These are phyloP conservation scores for Echinometra lucunter DNA, from an alignment of 53 echinoderm and acorn worm genomes.

Conservation along the genomic window DNA sequence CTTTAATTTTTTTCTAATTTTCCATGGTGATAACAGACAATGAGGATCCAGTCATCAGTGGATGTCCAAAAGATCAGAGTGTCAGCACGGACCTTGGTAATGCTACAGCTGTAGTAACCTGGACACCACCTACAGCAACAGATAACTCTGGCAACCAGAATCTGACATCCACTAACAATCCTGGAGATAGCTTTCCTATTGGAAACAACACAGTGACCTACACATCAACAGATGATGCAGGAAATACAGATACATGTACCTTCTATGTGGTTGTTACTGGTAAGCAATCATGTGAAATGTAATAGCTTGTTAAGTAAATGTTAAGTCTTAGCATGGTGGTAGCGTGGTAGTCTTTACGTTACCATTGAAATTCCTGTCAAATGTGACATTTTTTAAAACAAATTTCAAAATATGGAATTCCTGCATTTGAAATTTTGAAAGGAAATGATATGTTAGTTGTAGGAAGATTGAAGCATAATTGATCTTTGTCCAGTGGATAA, in stretches of 20 bases:
- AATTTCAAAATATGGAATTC: too few relatives aligned
- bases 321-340: too few relatives aligned
- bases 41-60: conserved; percentile 57
- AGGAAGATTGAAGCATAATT: too few relatives aligned
- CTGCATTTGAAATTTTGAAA: too few relatives aligned
- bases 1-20: too few relatives aligned
- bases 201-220: conserved; percentile 59
- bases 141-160: conserved; percentile 71
- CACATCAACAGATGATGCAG: conserved; percentile 55
- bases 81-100: conserved; percentile 10
- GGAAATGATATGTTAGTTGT: too few relatives aligned
- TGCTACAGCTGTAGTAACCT: conserved; percentile 46
- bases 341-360: too few relatives aligned
- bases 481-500: too few relatives aligned
- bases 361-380: too few relatives aligned
- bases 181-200: conserved; percentile 60
- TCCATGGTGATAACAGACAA: too few relatives aligned
- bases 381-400: too few relatives aligned
- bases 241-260: conserved; percentile 27
- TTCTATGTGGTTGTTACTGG: conserved; percentile 65
- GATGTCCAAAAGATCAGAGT: conserved; percentile 53
- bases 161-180: conserved; percentile 42
- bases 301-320: too few relatives aligned
- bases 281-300: conserved; percentile 1
- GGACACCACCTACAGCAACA: conserved; percentile 69